Evolutionary conservation across 1,140 invertebrate species (phyloP), one percentile per base, ranked within the genome.

Genomic region (Anastrepha ludens): DNA sequence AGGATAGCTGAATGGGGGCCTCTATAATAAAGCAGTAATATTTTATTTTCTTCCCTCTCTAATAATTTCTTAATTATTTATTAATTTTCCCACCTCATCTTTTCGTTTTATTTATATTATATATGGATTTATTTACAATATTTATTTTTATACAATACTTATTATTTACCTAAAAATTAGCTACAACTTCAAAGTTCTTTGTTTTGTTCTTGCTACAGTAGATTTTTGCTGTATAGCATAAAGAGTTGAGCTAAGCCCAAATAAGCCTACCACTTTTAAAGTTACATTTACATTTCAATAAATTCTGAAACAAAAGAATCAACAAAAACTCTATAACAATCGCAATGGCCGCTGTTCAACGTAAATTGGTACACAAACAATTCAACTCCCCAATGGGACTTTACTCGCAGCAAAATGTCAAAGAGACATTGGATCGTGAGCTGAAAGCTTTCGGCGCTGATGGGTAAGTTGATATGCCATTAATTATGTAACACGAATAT

Each of bases 351-450:
- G 94, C 94, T 89, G 93, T 94, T 93, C 95, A 95, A 91, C 94
- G 94, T 90, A 94, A 93, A 90, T 93, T 97, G 92, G 96, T 97
- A 87, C 97, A 98, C 94, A 97, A 97, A 93, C 97, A 98, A 94
- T 98, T 97, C 94, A 98, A 98, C 94, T 96, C 97, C 85, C 97
- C 97, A 55, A 97, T 98, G 89, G 96, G 96, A 90, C 94, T 98
- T 44, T 98, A 98, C 93, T 98, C 97, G 20, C 95, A 96, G 89
- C 94, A 96, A 93, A 96, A 97, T 90, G 96, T 98, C 88, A 95
- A 97, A 90, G 96, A 97, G 91, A 96, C 97, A 39, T 94, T 98
- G 88, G 95, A 95, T 91, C 95, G 96, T 88, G 97, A 98, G 93
- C 95, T 97, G 87, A 95, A 96, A 93, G 95, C 97, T 90, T 94